phyloP scores from a whole-genome alignment of 2,797 vertebrate species.

The Catostomus latipinnis region DNA sequence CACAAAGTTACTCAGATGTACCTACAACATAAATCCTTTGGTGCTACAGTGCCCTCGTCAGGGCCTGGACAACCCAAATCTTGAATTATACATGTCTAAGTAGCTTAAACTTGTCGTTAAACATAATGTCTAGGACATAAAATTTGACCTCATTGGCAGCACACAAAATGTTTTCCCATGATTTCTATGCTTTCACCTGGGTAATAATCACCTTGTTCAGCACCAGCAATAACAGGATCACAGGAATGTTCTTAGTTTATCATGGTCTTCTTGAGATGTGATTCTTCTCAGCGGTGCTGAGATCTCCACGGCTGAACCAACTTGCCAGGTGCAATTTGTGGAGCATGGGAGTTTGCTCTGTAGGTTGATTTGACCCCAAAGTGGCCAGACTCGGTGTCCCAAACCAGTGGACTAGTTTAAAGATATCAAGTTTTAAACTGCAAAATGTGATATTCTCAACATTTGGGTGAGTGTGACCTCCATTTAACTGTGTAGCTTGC shows the following conservation, averaged over 20 bases:
- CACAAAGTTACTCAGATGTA: slow-evolving; percentile 35
- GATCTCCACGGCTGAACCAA: background rate
- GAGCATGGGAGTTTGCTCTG: slow-evolving; percentile 48
- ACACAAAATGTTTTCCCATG: background rate
- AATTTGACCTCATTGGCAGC: slow-evolving; percentile 26
- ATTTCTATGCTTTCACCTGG: slow-evolving; percentile 41
- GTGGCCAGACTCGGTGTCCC: slow-evolving; percentile 61
- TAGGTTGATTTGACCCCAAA: slow-evolving; percentile 64
- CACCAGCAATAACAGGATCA: background rate
- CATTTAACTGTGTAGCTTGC: slow-evolving; percentile 61
- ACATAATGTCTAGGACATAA: slow-evolving; percentile 20
- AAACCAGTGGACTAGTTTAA: slow-evolving; percentile 58
- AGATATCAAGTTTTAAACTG: slow-evolving; percentile 65
- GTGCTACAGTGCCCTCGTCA: slow-evolving; percentile 9
- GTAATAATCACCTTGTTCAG: slow-evolving; percentile 23
- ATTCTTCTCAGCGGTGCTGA: background rate
- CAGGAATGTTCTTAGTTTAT: background rate
- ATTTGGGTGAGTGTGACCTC: slow-evolving; percentile 62
- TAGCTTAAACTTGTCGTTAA: slow-evolving; percentile 20
- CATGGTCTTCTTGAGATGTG: background rate
- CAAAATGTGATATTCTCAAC: slow-evolving; percentile 65
- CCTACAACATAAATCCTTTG: slow-evolving; percentile 23
- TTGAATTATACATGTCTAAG: background rate
- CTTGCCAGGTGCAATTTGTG: slow-evolving; percentile 41
- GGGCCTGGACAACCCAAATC: background rate